Evolutionary conservation across 2,113 vertebrate species (phyloP), one percentile per base, ranked within the genome.

Genomic region (Halcyon malimbica): DNA sequence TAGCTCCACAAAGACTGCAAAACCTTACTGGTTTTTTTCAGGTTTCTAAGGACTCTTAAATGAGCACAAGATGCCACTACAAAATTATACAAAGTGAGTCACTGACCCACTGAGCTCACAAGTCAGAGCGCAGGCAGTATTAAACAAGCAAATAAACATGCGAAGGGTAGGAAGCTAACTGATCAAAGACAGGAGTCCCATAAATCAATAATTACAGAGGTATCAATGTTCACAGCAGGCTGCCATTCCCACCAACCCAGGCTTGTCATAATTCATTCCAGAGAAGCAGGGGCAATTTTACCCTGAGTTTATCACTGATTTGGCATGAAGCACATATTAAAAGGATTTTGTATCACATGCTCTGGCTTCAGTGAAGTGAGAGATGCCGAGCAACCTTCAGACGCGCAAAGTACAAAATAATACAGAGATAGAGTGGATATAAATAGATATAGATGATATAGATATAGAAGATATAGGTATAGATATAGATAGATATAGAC

Each of bases 301-400:
- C 46, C 65, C 87, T 44, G 4, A 82, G 46, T 94, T 97, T 97
- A 93, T 86, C 89, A 93, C 70, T 92, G 75, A 95, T 96, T 94
- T 94, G 96, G 80, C 84, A 95, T 96, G 75, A 97, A 95, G 83
- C 68, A 78, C 12, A 26, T 56, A 78, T 53, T 59, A 80, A 81
- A 87, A 90, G 65, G 46, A 81, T 89, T 96, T 93, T 69, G 84
- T 92, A 94, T 85, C 87, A 63, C 91, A 41, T 76, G 87, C 51
- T 94, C 44, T 94, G 77, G 20, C 84, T 97, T 97, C 92, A 89
- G 51, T 89, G 96, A 94, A 93, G 63, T 54, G 77, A 90, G 44
- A 96, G 69, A 87, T 60, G 75, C 90, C 83, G 87, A 96, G 93
- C 56, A 94, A 56, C 83, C 80, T 92, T 95, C 94, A 96, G 42